Conservation (phyloP, 2,888 invertebrate genomes). For the Rutpela maculata region DNA sequence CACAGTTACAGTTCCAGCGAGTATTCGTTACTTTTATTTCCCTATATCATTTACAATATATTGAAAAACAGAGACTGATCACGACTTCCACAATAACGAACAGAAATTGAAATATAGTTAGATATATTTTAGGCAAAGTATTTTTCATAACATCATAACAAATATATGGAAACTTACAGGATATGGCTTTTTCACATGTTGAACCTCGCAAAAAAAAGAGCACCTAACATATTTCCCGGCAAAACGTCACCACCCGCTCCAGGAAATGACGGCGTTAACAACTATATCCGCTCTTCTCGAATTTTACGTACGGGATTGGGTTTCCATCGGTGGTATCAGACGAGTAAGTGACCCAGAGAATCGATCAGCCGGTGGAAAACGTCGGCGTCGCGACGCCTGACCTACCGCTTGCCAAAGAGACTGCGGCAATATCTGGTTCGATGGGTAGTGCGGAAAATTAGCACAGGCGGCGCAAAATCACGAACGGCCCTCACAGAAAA, state of each 20-base stretch:
- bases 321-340: conserved; percentile 21
- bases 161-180: conserved; percentile 4
- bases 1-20: too few species aligned
- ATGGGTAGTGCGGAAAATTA: conserved; percentile 49
- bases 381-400: conserved; percentile 63
- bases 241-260: neutral
- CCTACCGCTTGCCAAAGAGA: conserved; percentile 61
- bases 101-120: neutral
- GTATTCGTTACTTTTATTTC: too few species aligned
- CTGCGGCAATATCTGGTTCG: conserved; percentile 58
- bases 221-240: neutral
- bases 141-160: conserved; percentile 4
- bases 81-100: neutral
- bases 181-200: conserved; percentile 2
- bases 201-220: neutral
- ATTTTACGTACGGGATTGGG: conserved; percentile 6
- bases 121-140: neutral
- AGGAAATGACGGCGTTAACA: neutral
- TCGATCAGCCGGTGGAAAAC: conserved; percentile 53
- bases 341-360: conserved; percentile 44
- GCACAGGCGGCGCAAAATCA: conserved; percentile 52
- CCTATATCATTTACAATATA: too few species aligned
- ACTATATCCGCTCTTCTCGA: neutral
- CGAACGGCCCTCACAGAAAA: conserved; percentile 20
- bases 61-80: too few species aligned